Evolutionary conservation across 2,113 vertebrate genomes (phyloP).

Genomic region (Cyanoderma ruficeps): DNA sequence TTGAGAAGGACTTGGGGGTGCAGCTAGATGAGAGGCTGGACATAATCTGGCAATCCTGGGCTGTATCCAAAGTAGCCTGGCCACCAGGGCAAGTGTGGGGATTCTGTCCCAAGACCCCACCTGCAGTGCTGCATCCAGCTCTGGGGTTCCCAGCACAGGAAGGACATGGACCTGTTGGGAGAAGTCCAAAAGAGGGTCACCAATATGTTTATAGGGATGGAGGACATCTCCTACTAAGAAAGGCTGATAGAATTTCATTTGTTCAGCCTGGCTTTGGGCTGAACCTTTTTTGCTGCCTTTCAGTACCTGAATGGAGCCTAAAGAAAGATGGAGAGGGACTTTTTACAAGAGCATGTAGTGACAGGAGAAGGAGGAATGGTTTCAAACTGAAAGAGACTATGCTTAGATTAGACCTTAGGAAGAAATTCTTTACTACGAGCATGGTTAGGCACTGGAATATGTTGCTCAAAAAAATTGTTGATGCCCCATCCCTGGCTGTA

Average conservation of each 20-base stretch:
- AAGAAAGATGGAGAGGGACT: not conserved
- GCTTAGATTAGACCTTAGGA: not conserved
- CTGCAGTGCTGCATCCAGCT: fast-evolving
- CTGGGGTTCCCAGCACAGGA: not conserved
- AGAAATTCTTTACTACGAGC: not conserved
- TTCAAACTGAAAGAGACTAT: not conserved
- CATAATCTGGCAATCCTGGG: not conserved
- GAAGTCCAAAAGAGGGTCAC: not conserved
- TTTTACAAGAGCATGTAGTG: not conserved
- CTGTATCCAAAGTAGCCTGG: fast-evolving
- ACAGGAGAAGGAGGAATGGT: not conserved
- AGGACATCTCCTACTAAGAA: not conserved
- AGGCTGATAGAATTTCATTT: not conserved
- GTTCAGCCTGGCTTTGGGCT: not conserved
- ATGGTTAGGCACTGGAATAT: no score
- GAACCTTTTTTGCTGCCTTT: not conserved
- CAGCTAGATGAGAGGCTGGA: not conserved
- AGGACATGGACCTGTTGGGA: not conserved
- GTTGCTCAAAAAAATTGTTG: not conserved
- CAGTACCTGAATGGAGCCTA: not conserved
- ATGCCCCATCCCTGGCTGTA: not conserved
- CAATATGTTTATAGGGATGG: not conserved
- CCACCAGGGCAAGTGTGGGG: fast-evolving
- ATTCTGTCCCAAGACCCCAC: fast-evolving
- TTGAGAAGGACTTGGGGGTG: not conserved